Conservation (phyloP, 2,113 vertebrate genomes). For the Girardinichthys multiradiatus region DNA sequence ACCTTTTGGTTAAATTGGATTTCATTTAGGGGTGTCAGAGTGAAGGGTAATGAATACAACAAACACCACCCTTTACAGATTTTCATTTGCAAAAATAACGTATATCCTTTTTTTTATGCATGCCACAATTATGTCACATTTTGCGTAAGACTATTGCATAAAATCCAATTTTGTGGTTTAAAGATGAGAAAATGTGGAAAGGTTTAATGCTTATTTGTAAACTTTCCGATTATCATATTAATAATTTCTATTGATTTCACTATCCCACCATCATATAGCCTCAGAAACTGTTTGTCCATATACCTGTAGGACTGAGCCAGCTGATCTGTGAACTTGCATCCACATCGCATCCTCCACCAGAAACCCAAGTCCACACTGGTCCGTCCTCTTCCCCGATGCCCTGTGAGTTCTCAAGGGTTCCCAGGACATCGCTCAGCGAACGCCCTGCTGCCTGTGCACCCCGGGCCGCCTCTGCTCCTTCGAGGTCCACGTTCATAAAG, state of each 20-base stretch:
- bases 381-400: slow-evolving; percentile 79
- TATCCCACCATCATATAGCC: neutral
- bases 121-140: neutral
- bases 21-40: too few relatives aligned
- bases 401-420: slow-evolving; percentile 79
- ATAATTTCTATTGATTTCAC: neutral
- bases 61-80: too few relatives aligned
- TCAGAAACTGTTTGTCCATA: neutral
- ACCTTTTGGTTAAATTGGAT: too few relatives aligned
- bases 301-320: slow-evolving; percentile 87
- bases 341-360: slow-evolving; percentile 88
- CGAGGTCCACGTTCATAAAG: slow-evolving; percentile 94
- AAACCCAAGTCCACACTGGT: slow-evolving; percentile 92
- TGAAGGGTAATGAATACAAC: too few relatives aligned
- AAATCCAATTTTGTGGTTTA: neutral
- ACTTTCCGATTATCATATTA: neutral
- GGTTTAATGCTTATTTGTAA: neutral
- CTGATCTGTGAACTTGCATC: slow-evolving; percentile 80
- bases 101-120: too few relatives aligned
- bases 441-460: slow-evolving; percentile 4
- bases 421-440: slow-evolving; percentile 53
- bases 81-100: too few relatives aligned
- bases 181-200: neutral
- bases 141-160: neutral
- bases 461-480: slow-evolving; percentile 78